Evolutionary conservation across 1,140 invertebrate genomes (phyloP).

Genomic region (Vollenhovia emeryi): DNA sequence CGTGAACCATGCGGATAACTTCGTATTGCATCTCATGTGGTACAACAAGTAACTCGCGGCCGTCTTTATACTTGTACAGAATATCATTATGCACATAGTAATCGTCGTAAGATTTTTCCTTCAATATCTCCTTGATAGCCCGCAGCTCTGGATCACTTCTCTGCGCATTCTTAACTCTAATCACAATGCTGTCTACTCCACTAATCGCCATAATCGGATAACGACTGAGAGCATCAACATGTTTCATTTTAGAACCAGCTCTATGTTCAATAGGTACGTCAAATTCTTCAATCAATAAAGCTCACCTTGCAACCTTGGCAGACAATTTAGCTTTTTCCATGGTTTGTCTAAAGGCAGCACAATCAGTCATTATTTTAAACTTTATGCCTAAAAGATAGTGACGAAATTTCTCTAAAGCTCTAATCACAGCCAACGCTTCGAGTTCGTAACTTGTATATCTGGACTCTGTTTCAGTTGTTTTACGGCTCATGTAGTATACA

Average conservation of each 20-base stretch:
- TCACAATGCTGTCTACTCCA: not conserved
- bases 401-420: not conserved
- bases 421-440: not conserved
- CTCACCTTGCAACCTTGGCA: conserved; percentile 53
- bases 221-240: conserved; percentile 69
- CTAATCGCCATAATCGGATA: not conserved
- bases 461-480: not conserved
- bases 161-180: not conserved
- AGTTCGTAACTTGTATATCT: conserved; percentile 3
- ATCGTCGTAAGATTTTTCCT: not conserved
- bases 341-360: not conserved
- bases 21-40: not conserved
- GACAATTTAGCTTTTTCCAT: conserved; percentile 48
- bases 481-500: not conserved
- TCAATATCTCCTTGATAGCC: not conserved
- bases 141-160: not conserved
- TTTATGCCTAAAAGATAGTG: not conserved
- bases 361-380: not conserved
- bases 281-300: conserved; percentile 31
- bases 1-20: not conserved
- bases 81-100: not conserved
- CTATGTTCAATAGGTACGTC: conserved; percentile 64
- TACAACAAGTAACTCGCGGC: not conserved
- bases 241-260: conserved; percentile 50
- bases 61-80: not conserved